Conservation (phyloP, 2,113 vertebrate genomes). For the Gadus macrocephalus region DNA sequence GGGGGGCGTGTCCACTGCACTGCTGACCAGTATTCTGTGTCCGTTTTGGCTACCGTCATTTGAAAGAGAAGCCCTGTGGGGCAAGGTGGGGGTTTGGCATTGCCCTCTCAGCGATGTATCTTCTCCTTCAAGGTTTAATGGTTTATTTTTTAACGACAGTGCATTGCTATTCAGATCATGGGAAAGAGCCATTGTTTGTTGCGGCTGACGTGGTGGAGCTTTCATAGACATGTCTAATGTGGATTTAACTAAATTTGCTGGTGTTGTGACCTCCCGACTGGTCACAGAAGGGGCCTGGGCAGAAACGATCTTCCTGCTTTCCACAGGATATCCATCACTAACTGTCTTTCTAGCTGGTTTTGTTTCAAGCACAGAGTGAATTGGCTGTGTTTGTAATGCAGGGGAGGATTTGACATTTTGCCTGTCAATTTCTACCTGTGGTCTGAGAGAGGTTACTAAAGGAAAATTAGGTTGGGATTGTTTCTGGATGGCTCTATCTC, state of each 20-base stretch:
- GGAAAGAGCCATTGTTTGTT: slow-evolving; percentile 12
- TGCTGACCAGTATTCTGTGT: slow-evolving; percentile 59
- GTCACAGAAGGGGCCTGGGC: slow-evolving; percentile 13
- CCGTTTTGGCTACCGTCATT: slow-evolving; percentile 37
- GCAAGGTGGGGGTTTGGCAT: slow-evolving; percentile 15
- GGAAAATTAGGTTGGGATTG: slow-evolving; percentile 9
- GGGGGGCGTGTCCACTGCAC: slow-evolving; percentile 54
- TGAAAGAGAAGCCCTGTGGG: background rate
- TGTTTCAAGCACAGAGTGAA: background rate
- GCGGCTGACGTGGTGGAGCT: slow-evolving; percentile 1
- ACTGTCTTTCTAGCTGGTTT: slow-evolving; percentile 7
- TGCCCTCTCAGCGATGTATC: slow-evolving; percentile 12
- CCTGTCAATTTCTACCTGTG: slow-evolving; percentile 10
- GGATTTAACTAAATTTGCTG: slow-evolving; percentile 61
- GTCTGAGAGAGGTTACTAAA: slow-evolving; percentile 21
- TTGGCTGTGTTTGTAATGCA: slow-evolving; percentile 6
- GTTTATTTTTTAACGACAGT: slow-evolving; percentile 52
- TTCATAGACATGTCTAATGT: slow-evolving; percentile 66
- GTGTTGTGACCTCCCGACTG: slow-evolving; percentile 35
- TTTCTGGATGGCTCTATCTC: background rate
- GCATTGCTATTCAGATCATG: slow-evolving; percentile 34
- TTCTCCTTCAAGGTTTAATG: slow-evolving; percentile 16
- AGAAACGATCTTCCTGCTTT: slow-evolving; percentile 19
- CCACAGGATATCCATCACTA: slow-evolving; percentile 8
- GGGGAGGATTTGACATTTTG: background rate